Conservation (phyloP, 2,113 vertebrate genomes). For the Cyanistes caeruleus region DNA sequence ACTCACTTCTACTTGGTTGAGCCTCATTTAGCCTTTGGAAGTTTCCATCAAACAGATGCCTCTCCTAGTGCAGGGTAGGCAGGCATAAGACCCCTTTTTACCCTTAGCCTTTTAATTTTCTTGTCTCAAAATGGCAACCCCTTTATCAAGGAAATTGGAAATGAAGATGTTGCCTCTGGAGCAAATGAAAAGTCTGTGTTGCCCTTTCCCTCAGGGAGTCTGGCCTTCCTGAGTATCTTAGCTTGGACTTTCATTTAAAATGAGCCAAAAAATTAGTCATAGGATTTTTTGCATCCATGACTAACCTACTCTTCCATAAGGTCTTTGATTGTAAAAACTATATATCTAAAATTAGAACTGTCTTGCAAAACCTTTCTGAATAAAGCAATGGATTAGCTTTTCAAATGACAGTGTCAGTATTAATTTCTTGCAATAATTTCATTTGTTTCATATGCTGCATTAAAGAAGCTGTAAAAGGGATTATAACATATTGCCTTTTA, state of each 20-base stretch:
- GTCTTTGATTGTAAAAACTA: not conserved
- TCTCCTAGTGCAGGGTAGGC: not conserved
- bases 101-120: not conserved
- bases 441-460: not conserved
- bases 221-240: not conserved
- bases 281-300: not conserved
- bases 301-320: not conserved
- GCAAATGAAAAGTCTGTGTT: not conserved
- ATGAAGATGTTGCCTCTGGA: not conserved
- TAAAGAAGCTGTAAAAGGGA: not conserved
- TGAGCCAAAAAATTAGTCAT: not conserved
- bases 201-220: not conserved
- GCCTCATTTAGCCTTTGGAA: not conserved
- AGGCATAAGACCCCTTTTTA: not conserved
- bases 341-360: not conserved
- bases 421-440: not conserved
- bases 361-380: not conserved
- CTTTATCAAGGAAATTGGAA: not conserved
- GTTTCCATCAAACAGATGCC: not conserved
- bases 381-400: not conserved
- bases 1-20: not conserved
- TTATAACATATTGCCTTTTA: not conserved
- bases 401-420: not conserved
- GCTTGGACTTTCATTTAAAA: not conserved
- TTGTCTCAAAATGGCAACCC: not conserved